A percentile compares a stretch with the other conserved stretches of the same genome.
phyloP scores from a whole-genome alignment of 2,888 invertebrate genomes.

The Dioctria rufipes region DNA sequence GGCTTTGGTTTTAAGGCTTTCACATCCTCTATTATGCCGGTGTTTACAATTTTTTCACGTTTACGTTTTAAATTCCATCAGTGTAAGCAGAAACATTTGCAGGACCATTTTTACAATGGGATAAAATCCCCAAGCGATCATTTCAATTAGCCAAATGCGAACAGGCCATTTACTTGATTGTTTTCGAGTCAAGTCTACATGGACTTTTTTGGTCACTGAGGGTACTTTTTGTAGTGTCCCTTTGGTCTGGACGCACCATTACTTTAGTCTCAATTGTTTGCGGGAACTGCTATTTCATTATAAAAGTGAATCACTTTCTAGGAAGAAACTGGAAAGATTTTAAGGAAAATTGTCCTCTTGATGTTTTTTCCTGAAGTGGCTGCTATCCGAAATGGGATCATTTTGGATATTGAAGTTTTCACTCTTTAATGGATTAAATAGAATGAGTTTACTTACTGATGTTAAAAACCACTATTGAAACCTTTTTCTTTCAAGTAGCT shows the following conservation, averaged over 20 bases:
- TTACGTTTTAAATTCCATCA: constrained; percentile 23
- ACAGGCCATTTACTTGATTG: constrained; percentile 68
- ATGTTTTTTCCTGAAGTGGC: too few species aligned
- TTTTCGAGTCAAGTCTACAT: constrained; percentile 53
- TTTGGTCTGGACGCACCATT: neutral
- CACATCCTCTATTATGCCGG: neutral
- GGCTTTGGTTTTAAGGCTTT: constrained; percentile 16
- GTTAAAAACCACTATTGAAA: too few species aligned
- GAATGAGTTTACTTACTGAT: too few species aligned
- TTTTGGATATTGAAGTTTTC: too few species aligned
- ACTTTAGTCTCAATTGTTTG: constrained; percentile 30
- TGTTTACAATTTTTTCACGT: constrained; percentile 48
- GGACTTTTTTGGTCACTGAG: constrained; percentile 5
- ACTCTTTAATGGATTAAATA: too few species aligned
- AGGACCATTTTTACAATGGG: neutral
- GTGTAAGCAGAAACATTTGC: neutral
- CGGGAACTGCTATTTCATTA: constrained; percentile 50
- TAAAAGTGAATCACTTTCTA: constrained; percentile 46
- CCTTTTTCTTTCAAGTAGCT: too few species aligned
- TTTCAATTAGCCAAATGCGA: constrained; percentile 70
- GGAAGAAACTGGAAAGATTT: too few species aligned
- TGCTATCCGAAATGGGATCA: too few species aligned
- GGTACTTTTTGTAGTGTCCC: constrained; percentile 22
- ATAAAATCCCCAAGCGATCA: constrained; percentile 48
- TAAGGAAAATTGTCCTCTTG: too few species aligned